Evolutionary conservation across 2,888 invertebrate genomes (phyloP), one percentile per base, ranked within the genome.

Genomic region (Drosophila macrospina): DNA sequence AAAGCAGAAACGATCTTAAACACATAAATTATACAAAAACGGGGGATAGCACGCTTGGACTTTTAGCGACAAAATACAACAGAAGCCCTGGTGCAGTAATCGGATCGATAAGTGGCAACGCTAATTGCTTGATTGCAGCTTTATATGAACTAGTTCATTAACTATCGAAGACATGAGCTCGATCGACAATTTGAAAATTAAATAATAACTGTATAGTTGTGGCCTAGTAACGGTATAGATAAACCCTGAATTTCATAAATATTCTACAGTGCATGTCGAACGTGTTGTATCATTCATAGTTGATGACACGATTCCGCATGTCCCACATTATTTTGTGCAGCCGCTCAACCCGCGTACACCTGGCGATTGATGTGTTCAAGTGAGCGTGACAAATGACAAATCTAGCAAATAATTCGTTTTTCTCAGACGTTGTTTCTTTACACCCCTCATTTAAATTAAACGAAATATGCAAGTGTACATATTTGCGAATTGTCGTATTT

Each of bases 361-460:
- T 78, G 73, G 13, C 89, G 84, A 89, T 85, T 85, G 84, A 85
- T 88, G 89, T 86, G 85, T 86, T 74, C 81, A 85, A 88, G 89
- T 85, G 81, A 85, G 85, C 89, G 81, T 88, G 87, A 80, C 75
- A 78, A 84, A 88, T 86, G 85, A 76, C 89, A 87, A 89, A 89
- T 78, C 76, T 80, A 68, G 65, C 77, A 74, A 77, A 74, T 88
- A 83, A 75, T 75, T 75, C 57, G 73, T 61, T 62, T 81, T 79
- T 70, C 42, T 54, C 54, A 63, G 72, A 74, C 72, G 65, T 67
- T 69, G 30, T 51, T 52, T 10, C 52, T 45, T 36, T 28, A 32
- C 50, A 20, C 32, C 51, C 39, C 45, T 34, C 36, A 72, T 77
- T 62, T 73, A 72, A 83, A 88, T 80, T 76, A 86, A 64, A 73